Evolutionary conservation across 2,113 vertebrate genomes (phyloP), one percentile per base, ranked within the genome.

Genomic region (Toxotes jaculatrix): DNA sequence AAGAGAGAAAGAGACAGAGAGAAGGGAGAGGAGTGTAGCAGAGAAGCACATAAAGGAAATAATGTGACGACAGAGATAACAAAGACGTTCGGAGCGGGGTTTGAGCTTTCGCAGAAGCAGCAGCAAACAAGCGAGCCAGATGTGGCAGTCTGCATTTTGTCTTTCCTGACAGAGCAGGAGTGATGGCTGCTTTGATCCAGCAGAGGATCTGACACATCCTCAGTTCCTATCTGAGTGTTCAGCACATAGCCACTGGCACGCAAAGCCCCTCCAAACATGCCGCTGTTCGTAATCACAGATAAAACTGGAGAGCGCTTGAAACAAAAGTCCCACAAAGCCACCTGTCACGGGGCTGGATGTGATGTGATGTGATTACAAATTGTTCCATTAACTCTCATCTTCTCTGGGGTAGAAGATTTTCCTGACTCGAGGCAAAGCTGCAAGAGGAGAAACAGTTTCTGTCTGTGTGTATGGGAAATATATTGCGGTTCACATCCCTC

Each of bases 151-250:
- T 86, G 78, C 23, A 66, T 86, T 86, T 80, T 84, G 69, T 90
- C 78, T 70, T 83, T 57, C 19, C 74, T 78, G 76, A 79, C 80
- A 83, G 81, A 86, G 61, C 4, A n/a, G 74, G 38, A 87, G 77
- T 82, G 88, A 92, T 68, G 80, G 83, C 76, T 79, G 83, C 88
- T 92, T 89, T 94, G 88, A 92, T 92, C 79, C 62, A 23, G 74
- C 55, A 78, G 71, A 82, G 69, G 70, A 88, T 85, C 81, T 85
- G 86, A 89, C 90, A 86, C 57, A 66, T 68, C 83, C 65, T 59
- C 62, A 60, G 34, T 67, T 85, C 73, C 55, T 72, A 38, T 89
- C 43, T 51, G 59, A 75, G 56, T 27, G 13, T 79, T 78, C 76
- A 61, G 66, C 87, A 75, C 74, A 69, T 86, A 75, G 70, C 80